Conservation (phyloP, 2,797 vertebrate genomes). For the Natrix natrix region DNA sequence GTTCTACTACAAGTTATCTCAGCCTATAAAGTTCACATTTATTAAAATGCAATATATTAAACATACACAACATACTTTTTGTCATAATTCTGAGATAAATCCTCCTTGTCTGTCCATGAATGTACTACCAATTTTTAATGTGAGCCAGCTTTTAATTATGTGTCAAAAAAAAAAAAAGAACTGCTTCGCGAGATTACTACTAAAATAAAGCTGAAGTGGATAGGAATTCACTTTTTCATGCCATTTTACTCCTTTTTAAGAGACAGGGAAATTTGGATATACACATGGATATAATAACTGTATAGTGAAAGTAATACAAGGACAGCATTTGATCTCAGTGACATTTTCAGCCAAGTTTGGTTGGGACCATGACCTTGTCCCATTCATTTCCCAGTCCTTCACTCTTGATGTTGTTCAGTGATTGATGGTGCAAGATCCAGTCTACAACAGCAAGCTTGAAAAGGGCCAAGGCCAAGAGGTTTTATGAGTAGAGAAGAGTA, state of each 20-base stretch:
- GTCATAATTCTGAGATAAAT: neutral
- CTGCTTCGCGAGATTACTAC: neutral
- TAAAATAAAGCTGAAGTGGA: neutral
- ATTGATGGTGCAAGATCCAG: neutral
- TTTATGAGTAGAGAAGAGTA: neutral
- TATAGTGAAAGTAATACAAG: neutral
- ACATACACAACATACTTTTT: neutral
- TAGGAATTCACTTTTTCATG: neutral
- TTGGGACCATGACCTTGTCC: neutral
- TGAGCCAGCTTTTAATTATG: neutral
- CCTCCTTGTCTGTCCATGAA: neutral
- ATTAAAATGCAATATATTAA: neutral
- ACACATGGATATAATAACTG: neutral
- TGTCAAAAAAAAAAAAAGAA: neutral
- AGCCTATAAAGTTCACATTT: neutral
- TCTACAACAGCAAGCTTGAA: neutral
- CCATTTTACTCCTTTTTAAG: neutral
- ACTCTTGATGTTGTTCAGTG: neutral
- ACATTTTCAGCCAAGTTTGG: neutral
- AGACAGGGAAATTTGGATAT: neutral
- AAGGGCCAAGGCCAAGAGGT: neutral
- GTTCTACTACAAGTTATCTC: neutral
- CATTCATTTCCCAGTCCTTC: neutral
- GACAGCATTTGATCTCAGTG: neutral
- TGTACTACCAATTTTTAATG: neutral